Percentiles rank a stretch among this genome's conserved stretches.
Conservation (phyloP, 64 coral and sea anemone species). For the Stichodactyla mertensii region DNA sequence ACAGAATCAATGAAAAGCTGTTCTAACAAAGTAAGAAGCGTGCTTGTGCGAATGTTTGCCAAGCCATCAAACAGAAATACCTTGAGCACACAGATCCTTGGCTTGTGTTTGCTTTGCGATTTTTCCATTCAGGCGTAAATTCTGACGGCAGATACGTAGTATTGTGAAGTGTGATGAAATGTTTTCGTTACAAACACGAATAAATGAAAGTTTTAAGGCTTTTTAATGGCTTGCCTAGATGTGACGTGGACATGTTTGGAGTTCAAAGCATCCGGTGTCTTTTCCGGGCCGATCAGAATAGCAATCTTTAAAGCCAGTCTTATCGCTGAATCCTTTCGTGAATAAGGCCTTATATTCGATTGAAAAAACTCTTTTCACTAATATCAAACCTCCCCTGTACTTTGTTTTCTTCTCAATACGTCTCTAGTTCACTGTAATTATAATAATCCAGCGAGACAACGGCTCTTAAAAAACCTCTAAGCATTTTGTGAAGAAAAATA, state of each 20-base stretch:
- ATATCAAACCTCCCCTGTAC: not conserved
- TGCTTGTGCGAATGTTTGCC: slow-evolving; percentile 17
- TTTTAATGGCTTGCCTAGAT: slow-evolving; percentile 29
- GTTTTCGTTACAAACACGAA: slow-evolving; percentile 31
- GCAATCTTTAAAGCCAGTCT: not conserved
- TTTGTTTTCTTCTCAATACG: not conserved
- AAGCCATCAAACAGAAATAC: slow-evolving; percentile 14
- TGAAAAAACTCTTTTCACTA: not conserved
- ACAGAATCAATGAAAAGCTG: not conserved
- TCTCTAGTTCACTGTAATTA: not conserved
- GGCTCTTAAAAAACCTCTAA: not conserved
- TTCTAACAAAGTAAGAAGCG: not conserved
- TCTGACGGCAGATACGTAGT: not conserved
- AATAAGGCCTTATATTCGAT: slow-evolving; percentile 13
- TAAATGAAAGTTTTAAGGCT: slow-evolving; percentile 33
- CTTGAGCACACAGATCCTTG: slow-evolving; percentile 27
- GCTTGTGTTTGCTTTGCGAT: slow-evolving; percentile 6
- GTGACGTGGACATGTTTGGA: slow-evolving; percentile 33
- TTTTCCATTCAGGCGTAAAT: not conserved
- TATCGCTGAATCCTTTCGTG: slow-evolving; percentile 4
- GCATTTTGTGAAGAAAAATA: not conserved
- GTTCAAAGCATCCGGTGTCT: slow-evolving; percentile 2
- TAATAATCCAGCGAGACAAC: not conserved
- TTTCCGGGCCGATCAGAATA: slow-evolving; percentile 2
- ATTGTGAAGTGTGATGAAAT: slow-evolving; percentile 31